Evolutionary conservation across 1,140 invertebrate species (phyloP).

Genomic region (Cheumatopsyche charites): DNA sequence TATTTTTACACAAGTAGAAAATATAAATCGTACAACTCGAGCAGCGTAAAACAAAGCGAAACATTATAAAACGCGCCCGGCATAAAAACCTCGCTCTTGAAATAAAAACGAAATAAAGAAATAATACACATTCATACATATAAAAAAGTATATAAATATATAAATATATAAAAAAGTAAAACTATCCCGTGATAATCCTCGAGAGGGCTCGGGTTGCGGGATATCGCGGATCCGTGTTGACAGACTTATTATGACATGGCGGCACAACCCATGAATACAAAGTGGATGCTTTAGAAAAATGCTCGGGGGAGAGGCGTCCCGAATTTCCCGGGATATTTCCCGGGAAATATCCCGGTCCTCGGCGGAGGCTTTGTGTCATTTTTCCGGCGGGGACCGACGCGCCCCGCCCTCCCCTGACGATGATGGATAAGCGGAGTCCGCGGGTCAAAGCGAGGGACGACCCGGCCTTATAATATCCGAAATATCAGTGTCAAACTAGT

Average conservation of each 20-base stretch:
- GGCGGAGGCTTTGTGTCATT: neutral
- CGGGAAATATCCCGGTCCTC: neutral
- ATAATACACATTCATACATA: neutral
- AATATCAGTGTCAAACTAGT: constrained; percentile 21
- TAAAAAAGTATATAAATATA: neutral
- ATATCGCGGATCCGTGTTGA: constrained; percentile 46
- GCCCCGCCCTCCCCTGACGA: neutral
- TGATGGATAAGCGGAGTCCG: constrained; percentile 24
- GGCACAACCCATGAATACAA: constrained; percentile 48
- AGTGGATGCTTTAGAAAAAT: constrained; percentile 49
- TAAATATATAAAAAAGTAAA: constrained; percentile 6
- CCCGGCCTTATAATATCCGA: constrained; percentile 16
- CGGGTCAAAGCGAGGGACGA: neutral
- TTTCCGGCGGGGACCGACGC: constrained; percentile 1
- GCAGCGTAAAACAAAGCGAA: too few relatives aligned
- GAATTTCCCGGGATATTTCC: neutral
- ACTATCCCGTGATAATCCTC: constrained; percentile 32
- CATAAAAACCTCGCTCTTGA: too few relatives aligned
- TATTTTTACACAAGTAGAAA: too few relatives aligned
- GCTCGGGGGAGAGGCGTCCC: constrained; percentile 26
- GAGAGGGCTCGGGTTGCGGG: constrained; percentile 27
- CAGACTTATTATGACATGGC: constrained; percentile 48
- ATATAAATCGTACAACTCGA: too few relatives aligned
- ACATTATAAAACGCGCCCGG: too few relatives aligned
- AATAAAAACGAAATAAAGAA: too few relatives aligned